These are phyloP conservation scores for Epicampocera succincta DNA, from an alignment of 2,888 invertebrate species.

Conservation along the genomic window DNA sequence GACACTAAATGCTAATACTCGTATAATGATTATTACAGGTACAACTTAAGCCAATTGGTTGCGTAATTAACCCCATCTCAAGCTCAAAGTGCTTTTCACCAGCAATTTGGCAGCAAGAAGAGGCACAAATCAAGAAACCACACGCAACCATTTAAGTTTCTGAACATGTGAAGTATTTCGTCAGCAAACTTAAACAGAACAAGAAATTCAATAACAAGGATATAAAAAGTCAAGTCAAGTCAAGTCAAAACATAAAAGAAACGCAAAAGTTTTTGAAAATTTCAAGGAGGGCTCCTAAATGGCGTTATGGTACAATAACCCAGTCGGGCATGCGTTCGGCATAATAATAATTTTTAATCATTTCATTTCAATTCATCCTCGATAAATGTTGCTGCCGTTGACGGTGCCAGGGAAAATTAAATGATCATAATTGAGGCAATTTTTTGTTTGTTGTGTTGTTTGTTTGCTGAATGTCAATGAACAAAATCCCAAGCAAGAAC, in stretches of 20 bases:
- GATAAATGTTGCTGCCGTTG: conserved; percentile 29
- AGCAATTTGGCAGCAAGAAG: not conserved
- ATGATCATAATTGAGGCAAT: conserved; percentile 68
- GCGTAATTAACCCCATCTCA: conserved; percentile 19
- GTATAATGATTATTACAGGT: conserved; percentile 36
- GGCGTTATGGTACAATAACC: conserved; percentile 70
- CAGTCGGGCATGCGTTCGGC: conserved; percentile 59
- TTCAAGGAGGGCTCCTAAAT: conserved; percentile 63
- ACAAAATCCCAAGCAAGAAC: conserved; percentile 4
- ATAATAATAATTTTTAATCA: conserved; percentile 60
- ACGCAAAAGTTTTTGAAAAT: conserved; percentile 30
- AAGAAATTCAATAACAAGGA: conserved; percentile 42
- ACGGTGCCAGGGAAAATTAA: conserved; percentile 60
- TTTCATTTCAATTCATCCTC: conserved; percentile 28
- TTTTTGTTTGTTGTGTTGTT: conserved; percentile 17
- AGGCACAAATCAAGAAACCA: conserved; percentile 53
- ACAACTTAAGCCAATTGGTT: conserved; percentile 33
- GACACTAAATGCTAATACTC: conserved; percentile 50
- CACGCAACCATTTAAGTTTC: conserved; percentile 57
- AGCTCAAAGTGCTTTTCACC: not conserved
- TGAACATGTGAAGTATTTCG: conserved; percentile 36
- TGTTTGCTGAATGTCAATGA: conserved; percentile 30
- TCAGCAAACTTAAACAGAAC: conserved; percentile 27
- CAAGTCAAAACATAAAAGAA: too few relatives aligned
- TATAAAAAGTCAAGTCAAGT: conserved; percentile 6